Percentiles rank a stretch among this genome's conserved stretches.
These are phyloP conservation scores for Buphagus erythrorhynchus DNA, from an alignment of 2,797 vertebrate genomes.

Conservation along the genomic window DNA sequence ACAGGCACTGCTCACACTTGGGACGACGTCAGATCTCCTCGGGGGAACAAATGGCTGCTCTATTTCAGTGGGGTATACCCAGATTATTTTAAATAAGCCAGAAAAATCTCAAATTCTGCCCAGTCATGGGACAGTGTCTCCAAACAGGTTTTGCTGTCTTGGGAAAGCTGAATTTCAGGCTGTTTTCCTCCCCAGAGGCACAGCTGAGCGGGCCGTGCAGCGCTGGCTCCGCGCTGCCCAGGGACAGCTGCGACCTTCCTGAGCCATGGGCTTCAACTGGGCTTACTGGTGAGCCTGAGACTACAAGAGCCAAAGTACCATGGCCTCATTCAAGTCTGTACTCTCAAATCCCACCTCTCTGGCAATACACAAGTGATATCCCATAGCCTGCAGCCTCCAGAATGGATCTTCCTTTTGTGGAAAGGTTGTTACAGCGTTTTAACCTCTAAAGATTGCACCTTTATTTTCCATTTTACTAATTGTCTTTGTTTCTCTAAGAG, in stretches of 20 bases:
- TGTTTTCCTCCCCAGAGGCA: background rate
- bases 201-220: background rate
- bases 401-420: background rate
- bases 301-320: background rate
- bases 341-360: background rate
- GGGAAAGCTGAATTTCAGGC: background rate
- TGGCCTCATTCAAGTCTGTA: background rate
- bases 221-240: fast-evolving
- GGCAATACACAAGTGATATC: background rate
- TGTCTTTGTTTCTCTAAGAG: background rate
- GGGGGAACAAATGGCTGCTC: background rate
- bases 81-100: background rate
- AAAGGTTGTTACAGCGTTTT: background rate
- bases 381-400: background rate
- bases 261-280: background rate
- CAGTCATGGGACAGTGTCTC: background rate
- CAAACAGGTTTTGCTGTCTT: background rate
- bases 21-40: background rate
- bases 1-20: background rate
- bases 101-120: background rate
- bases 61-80: background rate
- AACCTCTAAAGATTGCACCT: background rate
- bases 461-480: background rate
- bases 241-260: background rate
- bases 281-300: background rate